Evolutionary conservation across 2,888 invertebrate genomes (phyloP), one percentile per base, ranked within the genome.

Genomic region (Patella ulyssiponensis): DNA sequence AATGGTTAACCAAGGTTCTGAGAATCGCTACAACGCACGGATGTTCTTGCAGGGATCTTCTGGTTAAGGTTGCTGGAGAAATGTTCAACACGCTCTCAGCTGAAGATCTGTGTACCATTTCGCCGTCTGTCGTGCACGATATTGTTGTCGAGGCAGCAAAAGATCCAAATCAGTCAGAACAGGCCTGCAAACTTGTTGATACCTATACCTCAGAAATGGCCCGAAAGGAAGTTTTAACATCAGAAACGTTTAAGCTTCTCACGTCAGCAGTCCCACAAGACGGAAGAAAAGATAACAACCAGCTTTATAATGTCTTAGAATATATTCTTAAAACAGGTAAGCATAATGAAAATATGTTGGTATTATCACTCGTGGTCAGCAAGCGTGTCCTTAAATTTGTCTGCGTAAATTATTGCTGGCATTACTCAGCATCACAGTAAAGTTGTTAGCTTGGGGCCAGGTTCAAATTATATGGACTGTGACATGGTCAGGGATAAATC

Each of bases 171-270:
- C 81, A 76, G 51, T 64, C 72, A 85, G 23, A 85, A 44, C 83
- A 84, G 52, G 86, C 86, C 0, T 88, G 88, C 72, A 80, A 82
- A 20, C 83, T 90, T 14, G 85, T 90, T 12, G 90, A 90, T 79
- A 86, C 83, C 23, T 90, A 90, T 81, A 84, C 90, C 82, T 81
- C 86, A 33, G 88, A 89, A 74, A 86, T 89, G 87, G 87, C 88
- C 15, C 81, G 83, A 23, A 86, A 87, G 77, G 88, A 88, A 9
- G 83, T 88, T 33, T 85, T 91, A 11, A 88, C 87, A 9, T 84
- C 87, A 0, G 90, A 90, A 70, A 88, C 88, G 1, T 91, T 90
- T 82, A 86, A 86, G 53, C 84, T 88, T 20, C 81, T 91, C 76
- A 87, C 88, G 1, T 83, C 85, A 14, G 86, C 87, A 12, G 84